These are phyloP conservation scores for Sebastes itinus DNA, from an alignment of 2,797 vertebrate genomes.

Conservation along the genomic window DNA sequence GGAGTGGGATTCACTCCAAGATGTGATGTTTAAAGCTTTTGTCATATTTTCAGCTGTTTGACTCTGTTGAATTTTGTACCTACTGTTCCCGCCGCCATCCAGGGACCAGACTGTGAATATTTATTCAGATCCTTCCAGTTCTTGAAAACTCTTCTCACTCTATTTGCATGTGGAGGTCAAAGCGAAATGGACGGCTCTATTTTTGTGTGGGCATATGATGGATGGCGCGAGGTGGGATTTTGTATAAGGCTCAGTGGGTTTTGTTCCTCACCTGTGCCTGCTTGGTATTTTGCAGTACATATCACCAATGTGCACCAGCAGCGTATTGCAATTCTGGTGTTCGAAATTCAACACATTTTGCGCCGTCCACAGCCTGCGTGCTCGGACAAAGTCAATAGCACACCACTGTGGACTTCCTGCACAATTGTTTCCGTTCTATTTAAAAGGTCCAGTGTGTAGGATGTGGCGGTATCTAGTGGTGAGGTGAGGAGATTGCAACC, in stretches of 20 bases:
- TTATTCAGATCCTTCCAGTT: background rate
- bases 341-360: background rate
- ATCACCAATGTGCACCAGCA: background rate
- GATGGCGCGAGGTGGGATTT: background rate
- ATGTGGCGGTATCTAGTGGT: no score
- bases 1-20: conserved; percentile 40
- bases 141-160: background rate
- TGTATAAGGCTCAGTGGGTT: background rate
- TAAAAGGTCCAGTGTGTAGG: background rate
- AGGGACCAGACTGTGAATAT: background rate
- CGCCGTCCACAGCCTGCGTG: background rate
- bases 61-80: conserved; percentile 2
- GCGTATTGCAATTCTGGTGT: background rate
- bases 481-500: no score
- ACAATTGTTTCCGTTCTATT: background rate
- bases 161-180: conserved; percentile 21
- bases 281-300: background rate
- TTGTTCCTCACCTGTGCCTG: background rate
- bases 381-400: background rate
- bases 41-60: conserved; percentile 33
- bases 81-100: background rate
- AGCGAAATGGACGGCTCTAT: background rate
- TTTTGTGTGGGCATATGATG: background rate
- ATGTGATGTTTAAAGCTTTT: conserved; percentile 37
- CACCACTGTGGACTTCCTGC: no score